These are phyloP conservation scores for Chymomyza fuscimana DNA, from an alignment of 2,888 invertebrate genomes.

Conservation along the genomic window DNA sequence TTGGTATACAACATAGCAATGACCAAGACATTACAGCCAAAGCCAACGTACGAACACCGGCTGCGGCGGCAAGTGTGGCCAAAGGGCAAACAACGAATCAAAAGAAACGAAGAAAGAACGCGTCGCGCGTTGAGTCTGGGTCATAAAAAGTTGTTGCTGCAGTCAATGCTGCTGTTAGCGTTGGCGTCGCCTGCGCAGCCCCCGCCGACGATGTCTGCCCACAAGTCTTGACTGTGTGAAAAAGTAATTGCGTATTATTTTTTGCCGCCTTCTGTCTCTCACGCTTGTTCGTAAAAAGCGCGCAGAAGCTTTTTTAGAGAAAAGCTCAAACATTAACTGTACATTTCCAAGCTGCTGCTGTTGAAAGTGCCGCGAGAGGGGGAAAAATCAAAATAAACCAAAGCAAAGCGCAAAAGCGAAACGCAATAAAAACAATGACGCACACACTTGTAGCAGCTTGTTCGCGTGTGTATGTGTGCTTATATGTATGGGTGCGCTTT, in stretches of 20 bases:
- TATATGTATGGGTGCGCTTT: neutral
- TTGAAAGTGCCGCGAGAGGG: constrained; percentile 42
- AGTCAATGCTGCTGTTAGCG: constrained; percentile 12
- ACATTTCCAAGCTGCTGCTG: constrained; percentile 51
- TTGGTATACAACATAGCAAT: constrained; percentile 24
- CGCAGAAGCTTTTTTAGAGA: constrained; percentile 44
- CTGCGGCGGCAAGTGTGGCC: neutral
- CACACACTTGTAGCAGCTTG: constrained; percentile 73
- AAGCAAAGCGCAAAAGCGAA: constrained; percentile 70
- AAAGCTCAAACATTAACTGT: constrained; percentile 67
- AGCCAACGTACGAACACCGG: neutral
- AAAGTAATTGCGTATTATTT: constrained; percentile 66
- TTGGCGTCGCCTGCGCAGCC: constrained; percentile 8
- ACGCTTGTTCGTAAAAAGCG: constrained; percentile 20
- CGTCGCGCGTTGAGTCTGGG: constrained; percentile 8
- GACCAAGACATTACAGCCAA: neutral
- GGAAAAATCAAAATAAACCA: constrained; percentile 61
- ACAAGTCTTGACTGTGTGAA: constrained; percentile 27
- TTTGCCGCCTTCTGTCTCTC: constrained; percentile 33
- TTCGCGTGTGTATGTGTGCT: constrained; percentile 14
- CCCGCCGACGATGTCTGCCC: neutral
- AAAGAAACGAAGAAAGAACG: constrained; percentile 9
- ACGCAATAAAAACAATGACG: constrained; percentile 76
- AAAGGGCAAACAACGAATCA: constrained; percentile 7
- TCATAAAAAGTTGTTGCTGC: neutral